Percentiles rank a stretch among this genome's conserved stretches.
phyloP scores from a whole-genome alignment of 2,113 vertebrate genomes.

The Labeo catla region DNA sequence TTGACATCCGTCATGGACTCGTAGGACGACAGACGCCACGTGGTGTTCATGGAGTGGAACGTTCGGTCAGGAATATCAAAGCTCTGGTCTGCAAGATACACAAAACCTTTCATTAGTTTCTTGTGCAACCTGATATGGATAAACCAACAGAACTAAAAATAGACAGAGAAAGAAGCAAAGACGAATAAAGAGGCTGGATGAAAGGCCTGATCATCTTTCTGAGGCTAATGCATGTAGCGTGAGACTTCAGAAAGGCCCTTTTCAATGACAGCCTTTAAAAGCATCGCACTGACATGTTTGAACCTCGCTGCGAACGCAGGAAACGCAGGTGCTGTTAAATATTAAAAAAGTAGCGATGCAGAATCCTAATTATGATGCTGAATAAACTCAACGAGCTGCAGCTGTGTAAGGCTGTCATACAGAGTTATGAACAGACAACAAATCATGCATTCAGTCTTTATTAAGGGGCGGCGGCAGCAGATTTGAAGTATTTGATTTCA shows the following conservation, averaged over 20 bases:
- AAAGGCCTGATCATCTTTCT: constrained; percentile 52
- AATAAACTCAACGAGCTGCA: not conserved
- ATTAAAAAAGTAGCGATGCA: not conserved
- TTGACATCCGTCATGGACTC: constrained; percentile 99
- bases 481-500: not conserved
- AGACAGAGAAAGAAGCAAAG: not conserved
- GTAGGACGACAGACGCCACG: constrained; percentile 95
- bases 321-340: constrained; percentile 37
- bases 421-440: not conserved
- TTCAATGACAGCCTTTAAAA: constrained; percentile 25
- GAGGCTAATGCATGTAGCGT: constrained; percentile 45
- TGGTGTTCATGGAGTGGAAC: constrained; percentile 98
- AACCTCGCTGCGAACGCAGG: not conserved
- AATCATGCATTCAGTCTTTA: not conserved
- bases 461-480: not conserved
- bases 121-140: constrained; percentile 65
- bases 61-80: constrained; percentile 99
- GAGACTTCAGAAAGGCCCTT: constrained; percentile 33
- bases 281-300: constrained; percentile 8
- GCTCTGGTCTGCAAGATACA: constrained; percentile 89
- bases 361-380: constrained; percentile 9
- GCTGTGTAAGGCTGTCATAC: not conserved
- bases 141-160: constrained; percentile 37
- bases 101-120: constrained; percentile 67
- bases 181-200: not conserved